A percentile compares a stretch with the other conserved stretches of the same genome.
Conservation (phyloP, 2,888 invertebrate genomes). For the Pollenia angustigena region DNA sequence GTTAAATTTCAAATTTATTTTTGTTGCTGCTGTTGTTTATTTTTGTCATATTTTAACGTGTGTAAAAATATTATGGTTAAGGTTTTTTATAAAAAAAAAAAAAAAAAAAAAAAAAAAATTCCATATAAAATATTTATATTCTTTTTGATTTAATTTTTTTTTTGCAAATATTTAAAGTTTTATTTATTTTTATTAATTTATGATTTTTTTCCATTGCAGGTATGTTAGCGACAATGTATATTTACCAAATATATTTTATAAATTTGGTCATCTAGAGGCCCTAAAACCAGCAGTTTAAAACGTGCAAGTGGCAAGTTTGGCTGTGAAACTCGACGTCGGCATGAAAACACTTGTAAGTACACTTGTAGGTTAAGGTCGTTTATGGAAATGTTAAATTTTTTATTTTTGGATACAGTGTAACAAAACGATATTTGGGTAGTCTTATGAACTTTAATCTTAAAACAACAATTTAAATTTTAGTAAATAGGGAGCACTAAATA, state of each 20-base stretch:
- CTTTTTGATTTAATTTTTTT: too few species aligned
- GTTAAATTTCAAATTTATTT: constrained; percentile 17
- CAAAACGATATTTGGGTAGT: too few species aligned
- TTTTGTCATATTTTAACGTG: neutral
- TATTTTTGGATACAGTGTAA: neutral
- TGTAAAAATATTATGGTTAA: too few species aligned
- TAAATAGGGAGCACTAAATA: too few species aligned
- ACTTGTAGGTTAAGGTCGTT: constrained; percentile 44
- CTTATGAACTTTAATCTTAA: too few species aligned
- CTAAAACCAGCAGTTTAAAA: constrained; percentile 5
- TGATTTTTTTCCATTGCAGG: constrained; percentile 53
- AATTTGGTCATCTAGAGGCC: neutral
- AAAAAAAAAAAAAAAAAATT: constrained; percentile 36
- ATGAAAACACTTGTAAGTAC: constrained; percentile 63
- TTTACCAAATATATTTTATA: constrained; percentile 5
- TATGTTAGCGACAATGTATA: constrained; percentile 44
- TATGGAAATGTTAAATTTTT: neutral
- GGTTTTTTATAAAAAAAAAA: neutral
- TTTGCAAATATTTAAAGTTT: neutral
- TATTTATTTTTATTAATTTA: constrained; percentile 2
- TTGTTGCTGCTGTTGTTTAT: neutral
- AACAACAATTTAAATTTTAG: too few species aligned
- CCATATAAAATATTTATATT: constrained; percentile 37
- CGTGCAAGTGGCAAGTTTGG: constrained; percentile 13
- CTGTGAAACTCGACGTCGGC: neutral